These are phyloP conservation scores for Drosophila ironensis DNA, from an alignment of 1,140 invertebrate species.

Conservation along the genomic window DNA sequence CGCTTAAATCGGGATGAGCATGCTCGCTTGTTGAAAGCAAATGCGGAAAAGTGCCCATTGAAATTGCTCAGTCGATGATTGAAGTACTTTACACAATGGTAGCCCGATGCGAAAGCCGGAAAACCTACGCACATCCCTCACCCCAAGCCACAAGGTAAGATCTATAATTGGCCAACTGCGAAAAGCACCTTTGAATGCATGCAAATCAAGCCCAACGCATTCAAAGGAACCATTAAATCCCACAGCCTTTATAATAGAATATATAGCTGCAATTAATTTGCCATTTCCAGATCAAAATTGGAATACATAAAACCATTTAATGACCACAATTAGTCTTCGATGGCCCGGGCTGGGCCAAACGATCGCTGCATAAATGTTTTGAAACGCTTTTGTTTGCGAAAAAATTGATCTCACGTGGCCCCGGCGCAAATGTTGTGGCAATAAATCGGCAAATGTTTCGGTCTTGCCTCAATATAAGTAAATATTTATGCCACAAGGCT, in stretches of 20 bases:
- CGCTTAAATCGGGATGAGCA: not conserved
- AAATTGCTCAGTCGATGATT: constrained; percentile 50
- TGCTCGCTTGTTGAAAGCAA: constrained; percentile 4
- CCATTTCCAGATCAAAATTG: not conserved
- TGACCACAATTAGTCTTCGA: constrained; percentile 10
- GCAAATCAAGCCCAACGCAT: too few relatives aligned
- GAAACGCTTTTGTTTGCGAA: constrained; percentile 15
- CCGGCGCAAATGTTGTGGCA: constrained; percentile 1
- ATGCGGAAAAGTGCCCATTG: constrained; percentile 9
- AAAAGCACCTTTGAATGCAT: too few relatives aligned
- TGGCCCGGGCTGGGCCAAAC: not conserved
- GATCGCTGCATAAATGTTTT: constrained; percentile 26
- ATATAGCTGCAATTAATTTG: constrained; percentile 17
- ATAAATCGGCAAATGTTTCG: constrained; percentile 31
- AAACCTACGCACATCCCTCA: not conserved
- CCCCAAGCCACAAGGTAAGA: not conserved
- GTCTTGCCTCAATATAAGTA: constrained; percentile 28
- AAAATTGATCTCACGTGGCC: constrained; percentile 27
- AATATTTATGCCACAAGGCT: constrained; percentile 47
- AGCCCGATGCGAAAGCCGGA: constrained; percentile 25
- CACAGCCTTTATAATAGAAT: constrained; percentile 1
- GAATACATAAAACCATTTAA: constrained; percentile 8
- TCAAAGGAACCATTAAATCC: constrained; percentile 10
- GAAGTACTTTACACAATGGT: constrained; percentile 18
- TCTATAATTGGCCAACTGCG: too few relatives aligned